Conservation (phyloP, 2,113 vertebrate species). For the Cathartes aura region DNA sequence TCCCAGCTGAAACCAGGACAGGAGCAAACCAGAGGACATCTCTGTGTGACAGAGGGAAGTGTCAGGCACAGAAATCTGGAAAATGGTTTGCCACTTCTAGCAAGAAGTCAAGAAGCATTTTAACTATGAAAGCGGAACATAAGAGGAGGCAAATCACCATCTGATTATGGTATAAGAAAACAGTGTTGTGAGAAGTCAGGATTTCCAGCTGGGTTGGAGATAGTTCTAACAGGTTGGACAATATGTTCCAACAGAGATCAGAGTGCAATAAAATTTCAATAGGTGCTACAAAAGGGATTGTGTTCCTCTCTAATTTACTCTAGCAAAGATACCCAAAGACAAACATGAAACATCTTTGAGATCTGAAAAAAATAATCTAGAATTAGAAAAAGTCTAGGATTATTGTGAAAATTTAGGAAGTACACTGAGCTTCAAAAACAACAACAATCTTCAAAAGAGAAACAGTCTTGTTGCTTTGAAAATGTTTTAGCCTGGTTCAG, state of each 20-base stretch:
- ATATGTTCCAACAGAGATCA: background rate
- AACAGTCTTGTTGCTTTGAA: background rate
- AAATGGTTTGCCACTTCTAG: background rate
- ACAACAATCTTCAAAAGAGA: background rate
- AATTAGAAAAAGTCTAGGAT: background rate
- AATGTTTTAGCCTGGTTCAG: background rate
- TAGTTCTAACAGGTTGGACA: background rate
- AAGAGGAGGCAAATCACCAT: background rate
- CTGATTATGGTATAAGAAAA: background rate
- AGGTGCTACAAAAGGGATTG: background rate
- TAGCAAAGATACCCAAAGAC: background rate
- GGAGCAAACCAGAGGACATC: background rate
- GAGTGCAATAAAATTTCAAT: background rate
- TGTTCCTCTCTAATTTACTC: background rate
- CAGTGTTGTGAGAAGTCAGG: background rate
- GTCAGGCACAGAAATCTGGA: background rate
- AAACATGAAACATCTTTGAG: background rate
- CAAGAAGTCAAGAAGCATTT: background rate
- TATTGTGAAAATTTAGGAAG: background rate
- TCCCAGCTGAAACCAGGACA: no score
- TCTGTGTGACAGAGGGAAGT: background rate
- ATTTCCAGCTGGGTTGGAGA: background rate
- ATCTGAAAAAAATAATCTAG: background rate
- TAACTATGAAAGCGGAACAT: background rate
- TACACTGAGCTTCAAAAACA: background rate